Base-by-base conservation (phyloP, 2,888 invertebrate genomes). In the Eustalomyia histrio region DNA sequence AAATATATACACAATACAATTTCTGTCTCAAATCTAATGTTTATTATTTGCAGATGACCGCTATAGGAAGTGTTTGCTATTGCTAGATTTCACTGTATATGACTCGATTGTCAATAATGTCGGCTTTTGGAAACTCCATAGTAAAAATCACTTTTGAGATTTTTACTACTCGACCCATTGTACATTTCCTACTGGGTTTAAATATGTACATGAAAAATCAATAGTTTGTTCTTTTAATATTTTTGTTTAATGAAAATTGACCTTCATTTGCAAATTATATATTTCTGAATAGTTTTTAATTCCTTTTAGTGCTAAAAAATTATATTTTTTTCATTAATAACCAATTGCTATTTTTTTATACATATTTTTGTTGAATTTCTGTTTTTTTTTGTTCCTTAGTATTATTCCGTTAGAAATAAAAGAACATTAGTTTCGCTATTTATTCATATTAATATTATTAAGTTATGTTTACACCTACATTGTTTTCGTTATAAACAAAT, bases 261-360 rank as follows among this genome's bases (percentile, higher is more conserved):
- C 60, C 60, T 39, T 39, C 35, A 14, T 60, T 60, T 39, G 60
- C 33, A 60, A 60, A 60, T 60, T 60, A 39, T 39, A 60, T 47
- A 47, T 47, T 6, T 47, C 43, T n/a, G 43, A n/a, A n/a, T n/a
- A n/a, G n/a, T n/a, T 47, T 47, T 29, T 14, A 43, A 12, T 14
- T 43, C 12, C 2, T 14, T 43, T 43, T 43, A 43, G 14, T 14
- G 43, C 43, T 43, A 43, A 43, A 43, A 14, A 43, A 43, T 14
- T 14, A 43, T 43, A 43, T 50, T 24, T 63, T 63, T 63, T 16
- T 16, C 21, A 4, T 4, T 21, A n/a, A 21, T 21, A 21, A 21
- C 4, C 21, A 3, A 2, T 4, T 21, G 21, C 4, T 21, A 21
- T 21, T 21, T 21, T 21, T 21, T 21, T 21, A 21, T 21, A 21